These are phyloP conservation scores for Capricornis sumatraensis DNA, from an alignment of 2,113 vertebrate genomes.

Conservation along the genomic window DNA sequence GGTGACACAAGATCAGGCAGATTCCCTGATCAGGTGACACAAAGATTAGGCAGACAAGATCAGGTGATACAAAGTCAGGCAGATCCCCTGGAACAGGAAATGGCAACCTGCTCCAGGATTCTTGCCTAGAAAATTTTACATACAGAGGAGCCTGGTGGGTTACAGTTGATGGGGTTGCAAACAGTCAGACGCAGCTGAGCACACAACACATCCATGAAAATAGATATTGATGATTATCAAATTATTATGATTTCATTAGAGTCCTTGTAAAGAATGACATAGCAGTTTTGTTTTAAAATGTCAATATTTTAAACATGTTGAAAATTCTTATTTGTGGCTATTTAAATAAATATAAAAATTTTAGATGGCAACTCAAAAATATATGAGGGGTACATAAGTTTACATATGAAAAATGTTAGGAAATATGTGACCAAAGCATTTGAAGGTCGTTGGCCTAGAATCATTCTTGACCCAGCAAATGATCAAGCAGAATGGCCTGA, in stretches of 20 bases:
- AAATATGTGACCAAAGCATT: not conserved
- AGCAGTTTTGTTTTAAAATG: not conserved
- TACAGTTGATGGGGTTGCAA: not conserved
- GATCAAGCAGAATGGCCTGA: not conserved
- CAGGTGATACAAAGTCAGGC: not conserved
- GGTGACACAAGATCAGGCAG: not conserved
- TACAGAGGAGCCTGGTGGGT: not conserved
- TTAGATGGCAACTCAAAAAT: not conserved
- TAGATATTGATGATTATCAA: not conserved
- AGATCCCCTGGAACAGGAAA: not conserved
- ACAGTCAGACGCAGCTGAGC: not conserved
- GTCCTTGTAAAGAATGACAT: not conserved
- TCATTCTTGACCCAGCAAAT: not conserved
- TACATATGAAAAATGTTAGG: not conserved
- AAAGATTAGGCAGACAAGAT: not conserved
- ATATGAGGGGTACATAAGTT: not conserved
- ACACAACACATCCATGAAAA: not conserved
- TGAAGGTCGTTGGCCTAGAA: not conserved
- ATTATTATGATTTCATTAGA: not conserved
- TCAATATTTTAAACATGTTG: not conserved
- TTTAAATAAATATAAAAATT: not conserved
- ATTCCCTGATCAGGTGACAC: not conserved
- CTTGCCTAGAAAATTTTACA: not conserved
- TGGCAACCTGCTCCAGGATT: not conserved
- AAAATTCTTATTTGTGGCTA: not conserved